Evolutionary conservation across 2,888 invertebrate genomes (phyloP), one percentile per base, ranked within the genome.

Genomic region (Drosophila parthenogenetica): DNA sequence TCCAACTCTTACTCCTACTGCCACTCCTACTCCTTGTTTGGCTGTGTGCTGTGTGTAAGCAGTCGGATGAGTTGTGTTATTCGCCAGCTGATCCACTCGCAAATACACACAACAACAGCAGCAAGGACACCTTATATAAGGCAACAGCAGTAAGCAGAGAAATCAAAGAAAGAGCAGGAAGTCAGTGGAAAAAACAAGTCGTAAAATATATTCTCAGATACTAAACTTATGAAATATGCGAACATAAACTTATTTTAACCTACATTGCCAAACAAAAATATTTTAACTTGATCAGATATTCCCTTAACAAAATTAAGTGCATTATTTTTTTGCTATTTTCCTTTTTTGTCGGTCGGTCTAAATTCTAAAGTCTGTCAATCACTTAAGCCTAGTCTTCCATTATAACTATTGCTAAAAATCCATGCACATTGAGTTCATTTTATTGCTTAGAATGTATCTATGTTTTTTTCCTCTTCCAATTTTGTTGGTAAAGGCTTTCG

Each of bases 51-150:
- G 49, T 69, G 63, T 77, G 79, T 80, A 80, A 80, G 81, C 72
- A 77, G 69, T 61, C 77, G 81, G 80, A 70, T 80, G 77, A 80
- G 72, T 75, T 77, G 72, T 80, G 81, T 80, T 80, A 67, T 80
- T 49, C 73, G 61, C 49, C 75, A 69, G 73, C 81, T 80, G 80
- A 80, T 80, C 77, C 76, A 79, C 75, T 74, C 45, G 46, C 75
- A 79, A 74, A 66, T 69, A 69, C 22, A 35, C 32, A 46, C 65
- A 65, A 39, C 62, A 48, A 29, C 61, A 53, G 48, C 54, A 35
- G 42, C 50, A 61, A 62, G 65, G 58, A 57, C 70, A 73, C 71
- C 77, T 69, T 51, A 73, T 25, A 25, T 45, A 42, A 40, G 50
- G 43, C 66, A 35, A 57, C 42, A 8, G 32, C 19, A 54, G 29